These are phyloP conservation scores for Drosophila testacea DNA, from an alignment of 2,888 invertebrate genomes.

Conservation along the genomic window DNA sequence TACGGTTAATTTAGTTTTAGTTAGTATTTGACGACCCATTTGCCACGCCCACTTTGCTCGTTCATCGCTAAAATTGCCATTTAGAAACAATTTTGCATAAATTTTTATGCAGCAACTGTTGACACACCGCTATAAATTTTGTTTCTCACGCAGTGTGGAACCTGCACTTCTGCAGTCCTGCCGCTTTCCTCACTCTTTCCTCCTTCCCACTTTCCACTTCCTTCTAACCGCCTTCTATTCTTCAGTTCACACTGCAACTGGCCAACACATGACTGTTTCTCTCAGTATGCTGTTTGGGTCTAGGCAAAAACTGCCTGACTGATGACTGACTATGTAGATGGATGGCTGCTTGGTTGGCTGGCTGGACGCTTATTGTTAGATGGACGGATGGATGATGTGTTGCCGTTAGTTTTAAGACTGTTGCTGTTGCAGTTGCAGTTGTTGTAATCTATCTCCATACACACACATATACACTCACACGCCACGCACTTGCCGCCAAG, in stretches of 20 bases:
- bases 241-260: conserved; percentile 19
- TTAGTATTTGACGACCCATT: conserved; percentile 5
- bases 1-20: conserved; percentile 17
- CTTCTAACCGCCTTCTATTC: not conserved
- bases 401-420: conserved; percentile 39
- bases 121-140: conserved; percentile 75
- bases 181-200: too few relatives aligned
- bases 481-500: conserved; percentile 23
- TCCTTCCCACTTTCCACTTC: not conserved
- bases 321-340: conserved; percentile 67
- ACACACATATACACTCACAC: conserved; percentile 4
- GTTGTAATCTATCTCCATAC: conserved; percentile 72
- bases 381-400: conserved; percentile 79
- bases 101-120: conserved; percentile 77
- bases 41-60: conserved; percentile 9
- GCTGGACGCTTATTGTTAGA: conserved; percentile 77
- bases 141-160: conserved; percentile 41
- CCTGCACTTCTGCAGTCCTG: conserved; percentile 20
- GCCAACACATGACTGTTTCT: conserved; percentile 41
- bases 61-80: conserved; percentile 62
- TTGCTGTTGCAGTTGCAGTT: conserved; percentile 55
- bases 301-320: conserved; percentile 64
- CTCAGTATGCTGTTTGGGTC: conserved; percentile 38
- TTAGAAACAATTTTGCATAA: conserved; percentile 78
- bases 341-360: conserved; percentile 32